Percentiles rank a stretch among this genome's conserved stretches.
phyloP scores from a whole-genome alignment of 2,113 vertebrate species.

The Salvelinus sp. region DNA sequence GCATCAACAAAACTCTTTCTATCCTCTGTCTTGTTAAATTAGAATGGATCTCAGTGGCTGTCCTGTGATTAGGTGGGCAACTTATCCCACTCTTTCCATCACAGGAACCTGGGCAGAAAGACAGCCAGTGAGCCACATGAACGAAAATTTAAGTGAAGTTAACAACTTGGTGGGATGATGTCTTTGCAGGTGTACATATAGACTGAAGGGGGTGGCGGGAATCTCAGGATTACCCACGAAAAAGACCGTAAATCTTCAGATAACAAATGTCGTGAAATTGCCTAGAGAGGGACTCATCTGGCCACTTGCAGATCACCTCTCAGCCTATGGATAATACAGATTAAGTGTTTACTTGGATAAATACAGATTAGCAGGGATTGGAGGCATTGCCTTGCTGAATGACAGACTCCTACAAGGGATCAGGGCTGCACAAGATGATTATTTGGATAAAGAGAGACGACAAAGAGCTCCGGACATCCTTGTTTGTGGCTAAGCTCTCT shows the following conservation, averaged over 20 bases:
- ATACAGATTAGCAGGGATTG: background rate
- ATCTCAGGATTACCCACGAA: background rate
- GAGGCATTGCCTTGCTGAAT: background rate
- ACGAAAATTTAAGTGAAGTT: background rate
- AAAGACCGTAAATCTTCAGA: background rate
- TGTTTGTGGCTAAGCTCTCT: conserved; percentile 1
- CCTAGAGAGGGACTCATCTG: background rate
- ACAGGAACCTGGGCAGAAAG: background rate
- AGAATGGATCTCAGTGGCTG: too few species aligned
- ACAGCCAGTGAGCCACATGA: background rate
- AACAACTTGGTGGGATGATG: background rate
- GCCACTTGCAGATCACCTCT: conserved; percentile 1
- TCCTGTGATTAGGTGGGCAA: too few species aligned
- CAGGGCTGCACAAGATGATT: background rate
- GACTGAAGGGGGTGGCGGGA: background rate
- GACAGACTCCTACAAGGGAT: background rate
- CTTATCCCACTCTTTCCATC: too few species aligned
- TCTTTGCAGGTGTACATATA: background rate
- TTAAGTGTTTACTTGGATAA: background rate
- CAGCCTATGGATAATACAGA: background rate
- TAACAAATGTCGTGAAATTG: background rate
- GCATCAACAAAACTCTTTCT: too few species aligned
- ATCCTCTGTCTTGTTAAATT: too few species aligned
- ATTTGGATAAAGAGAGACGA: conserved; percentile 7
- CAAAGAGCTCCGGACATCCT: conserved; percentile 1